phyloP scores from a whole-genome alignment of 1,140 invertebrate species.

The Aradophagus sp. region DNA sequence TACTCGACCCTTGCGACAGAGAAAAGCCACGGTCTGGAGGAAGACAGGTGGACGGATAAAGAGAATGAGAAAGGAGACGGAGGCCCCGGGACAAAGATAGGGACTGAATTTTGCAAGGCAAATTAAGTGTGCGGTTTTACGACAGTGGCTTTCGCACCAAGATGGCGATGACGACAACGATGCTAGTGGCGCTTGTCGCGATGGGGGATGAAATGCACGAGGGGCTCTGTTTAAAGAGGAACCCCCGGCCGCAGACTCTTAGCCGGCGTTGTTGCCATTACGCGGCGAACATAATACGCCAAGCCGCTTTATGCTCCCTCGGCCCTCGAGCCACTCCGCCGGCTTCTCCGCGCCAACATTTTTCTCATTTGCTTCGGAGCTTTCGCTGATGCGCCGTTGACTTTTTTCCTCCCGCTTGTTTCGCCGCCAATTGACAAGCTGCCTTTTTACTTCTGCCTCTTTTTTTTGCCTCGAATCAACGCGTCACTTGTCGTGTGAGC shows the following conservation, averaged over 20 bases:
- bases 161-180: constrained; percentile 55
- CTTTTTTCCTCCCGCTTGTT: constrained; percentile 26
- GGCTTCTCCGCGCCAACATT: constrained; percentile 34
- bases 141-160: constrained; percentile 71
- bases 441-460: constrained; percentile 3
- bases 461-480: neutral
- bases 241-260: constrained; percentile 24
- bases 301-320: constrained; percentile 52
- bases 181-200: constrained; percentile 49
- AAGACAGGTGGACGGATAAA: constrained; percentile 44
- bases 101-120: constrained; percentile 74
- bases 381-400: constrained; percentile 32
- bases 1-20: constrained; percentile 26
- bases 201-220: constrained; percentile 56
- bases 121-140: constrained; percentile 75
- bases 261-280: constrained; percentile 56
- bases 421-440: constrained; percentile 15
- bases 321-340: constrained; percentile 38
- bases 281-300: constrained; percentile 59
- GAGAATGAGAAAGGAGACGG: constrained; percentile 37
- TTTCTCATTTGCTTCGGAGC: constrained; percentile 43
- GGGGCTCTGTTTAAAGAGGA: constrained; percentile 65
- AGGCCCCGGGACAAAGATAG: constrained; percentile 51
- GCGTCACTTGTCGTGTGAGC: constrained; percentile 4
- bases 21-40: constrained; percentile 20